Percentiles rank a stretch among this genome's conserved stretches.
Evolutionary conservation across 2,797 vertebrate genomes (phyloP).

Genomic region (Pseudomugil tenellus): DNA sequence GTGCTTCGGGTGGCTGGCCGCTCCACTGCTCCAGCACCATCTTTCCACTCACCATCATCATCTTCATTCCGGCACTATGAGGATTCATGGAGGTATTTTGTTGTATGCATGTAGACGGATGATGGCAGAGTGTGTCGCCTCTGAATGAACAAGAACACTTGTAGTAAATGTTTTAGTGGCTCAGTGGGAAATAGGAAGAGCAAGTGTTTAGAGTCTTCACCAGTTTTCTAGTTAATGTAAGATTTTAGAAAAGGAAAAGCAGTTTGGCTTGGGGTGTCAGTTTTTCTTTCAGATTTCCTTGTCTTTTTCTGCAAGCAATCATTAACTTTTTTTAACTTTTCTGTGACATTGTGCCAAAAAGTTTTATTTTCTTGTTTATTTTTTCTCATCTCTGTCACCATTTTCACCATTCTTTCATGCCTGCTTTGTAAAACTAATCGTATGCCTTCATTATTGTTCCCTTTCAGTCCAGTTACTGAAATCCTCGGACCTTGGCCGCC

Average conservation of each 20-base stretch:
- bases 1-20: constrained; percentile 67
- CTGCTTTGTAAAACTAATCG: constrained; percentile 15
- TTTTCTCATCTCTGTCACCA: background rate
- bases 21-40: constrained; percentile 43
- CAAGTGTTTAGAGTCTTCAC: background rate
- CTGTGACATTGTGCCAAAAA: constrained; percentile 8
- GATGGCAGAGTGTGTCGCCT: background rate
- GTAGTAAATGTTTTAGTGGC: background rate
- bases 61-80: constrained; percentile 60
- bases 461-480: constrained; percentile 91
- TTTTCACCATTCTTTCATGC: background rate
- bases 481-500: constrained; percentile 90
- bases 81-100: constrained; percentile 76
- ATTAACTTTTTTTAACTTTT: background rate
- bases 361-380: background rate
- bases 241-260: constrained; percentile 18
- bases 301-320: background rate
- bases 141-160: background rate
- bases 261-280: background rate
- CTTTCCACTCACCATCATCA: constrained; percentile 26
- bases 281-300: background rate
- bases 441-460: constrained; percentile 18
- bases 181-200: constrained; percentile 1
- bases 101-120: constrained; percentile 1
- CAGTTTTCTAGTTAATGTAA: background rate